Percentiles rank a stretch among this genome's conserved stretches.
phyloP scores from a whole-genome alignment of 2,113 vertebrate genomes.

The Nanorana parkeri region DNA sequence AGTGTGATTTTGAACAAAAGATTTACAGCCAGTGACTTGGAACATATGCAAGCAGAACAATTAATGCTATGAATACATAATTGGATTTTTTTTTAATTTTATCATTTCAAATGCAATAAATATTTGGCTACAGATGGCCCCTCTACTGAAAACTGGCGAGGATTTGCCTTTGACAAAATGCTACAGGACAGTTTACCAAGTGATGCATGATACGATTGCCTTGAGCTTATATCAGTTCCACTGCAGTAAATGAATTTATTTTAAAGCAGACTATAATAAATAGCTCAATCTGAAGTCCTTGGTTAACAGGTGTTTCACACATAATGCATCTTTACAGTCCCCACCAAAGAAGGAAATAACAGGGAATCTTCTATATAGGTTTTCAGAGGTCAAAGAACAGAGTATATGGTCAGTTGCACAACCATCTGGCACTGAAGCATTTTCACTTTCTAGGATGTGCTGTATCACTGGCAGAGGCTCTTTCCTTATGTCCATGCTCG shows the following conservation, averaged over 20 bases:
- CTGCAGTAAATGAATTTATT: constrained; percentile 60
- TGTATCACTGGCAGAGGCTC: constrained; percentile 22
- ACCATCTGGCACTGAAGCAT: constrained; percentile 39
- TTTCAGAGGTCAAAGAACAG: too few relatives aligned
- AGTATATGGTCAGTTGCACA: constrained; percentile 10
- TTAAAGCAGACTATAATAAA: constrained; percentile 5
- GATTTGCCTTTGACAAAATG: constrained; percentile 66
- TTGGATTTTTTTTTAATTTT: constrained; percentile 21
- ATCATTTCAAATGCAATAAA: constrained; percentile 60
- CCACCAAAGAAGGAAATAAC: not conserved
- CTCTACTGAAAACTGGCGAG: constrained; percentile 67
- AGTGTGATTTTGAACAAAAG: constrained; percentile 21
- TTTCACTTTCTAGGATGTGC: constrained; percentile 27
- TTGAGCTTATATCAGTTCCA: constrained; percentile 63
- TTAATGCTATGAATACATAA: constrained; percentile 11
- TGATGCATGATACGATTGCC: constrained; percentile 67
- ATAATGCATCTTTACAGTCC: constrained; percentile 5
- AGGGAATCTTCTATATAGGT: not conserved
- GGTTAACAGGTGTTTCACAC: constrained; percentile 9
- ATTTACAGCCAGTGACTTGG: constrained; percentile 16
- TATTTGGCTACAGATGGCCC: constrained; percentile 73
- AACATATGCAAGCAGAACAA: constrained; percentile 18
- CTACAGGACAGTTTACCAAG: constrained; percentile 69
- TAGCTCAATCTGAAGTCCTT: not conserved
- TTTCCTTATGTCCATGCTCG: constrained; percentile 24